Percentiles rank a stretch among this genome's conserved stretches.
Evolutionary conservation across 2,888 invertebrate genomes (phyloP).

Genomic region (Rhabditoides inermis): DNA sequence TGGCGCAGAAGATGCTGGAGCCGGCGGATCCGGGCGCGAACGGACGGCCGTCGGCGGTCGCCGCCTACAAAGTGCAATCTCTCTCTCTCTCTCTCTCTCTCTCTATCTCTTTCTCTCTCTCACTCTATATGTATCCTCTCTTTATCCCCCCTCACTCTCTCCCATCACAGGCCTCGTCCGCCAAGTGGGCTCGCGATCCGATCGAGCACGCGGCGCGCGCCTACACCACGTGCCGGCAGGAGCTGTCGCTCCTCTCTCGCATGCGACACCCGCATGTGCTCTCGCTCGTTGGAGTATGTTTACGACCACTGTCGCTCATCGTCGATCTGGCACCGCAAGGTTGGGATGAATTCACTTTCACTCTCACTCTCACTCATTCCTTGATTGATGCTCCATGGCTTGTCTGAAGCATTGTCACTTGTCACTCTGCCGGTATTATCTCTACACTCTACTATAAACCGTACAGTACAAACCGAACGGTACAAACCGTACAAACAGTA

Average conservation of each 20-base stretch:
- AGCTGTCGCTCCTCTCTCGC: slow-evolving; percentile 75
- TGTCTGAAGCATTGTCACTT: no score
- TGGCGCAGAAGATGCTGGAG: slow-evolving; percentile 90
- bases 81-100: no score
- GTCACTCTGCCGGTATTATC: no score
- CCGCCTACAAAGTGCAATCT: slow-evolving; percentile 61
- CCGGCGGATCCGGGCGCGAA: slow-evolving; percentile 77
- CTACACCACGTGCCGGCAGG: slow-evolving; percentile 76
- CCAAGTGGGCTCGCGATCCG: slow-evolving; percentile 88
- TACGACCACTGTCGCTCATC: slow-evolving; percentile 77
- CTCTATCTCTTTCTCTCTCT: no score
- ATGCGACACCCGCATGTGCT: slow-evolving; percentile 84
- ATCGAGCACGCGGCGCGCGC: slow-evolving; percentile 85
- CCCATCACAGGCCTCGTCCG: slow-evolving; percentile 63
- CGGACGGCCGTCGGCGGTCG: slow-evolving; percentile 64
- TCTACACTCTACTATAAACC: no score
- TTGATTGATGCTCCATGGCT: no score
- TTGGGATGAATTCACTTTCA: no score
- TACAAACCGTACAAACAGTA: no score
- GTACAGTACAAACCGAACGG: no score
- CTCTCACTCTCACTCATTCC: no score
- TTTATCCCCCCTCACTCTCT: neutral
- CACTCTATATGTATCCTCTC: neutral
- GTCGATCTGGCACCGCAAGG: slow-evolving; percentile 77
- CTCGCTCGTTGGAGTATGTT: slow-evolving; percentile 68